Conservation (phyloP, 1,140 invertebrate genomes). For the Lineus longissimus region DNA sequence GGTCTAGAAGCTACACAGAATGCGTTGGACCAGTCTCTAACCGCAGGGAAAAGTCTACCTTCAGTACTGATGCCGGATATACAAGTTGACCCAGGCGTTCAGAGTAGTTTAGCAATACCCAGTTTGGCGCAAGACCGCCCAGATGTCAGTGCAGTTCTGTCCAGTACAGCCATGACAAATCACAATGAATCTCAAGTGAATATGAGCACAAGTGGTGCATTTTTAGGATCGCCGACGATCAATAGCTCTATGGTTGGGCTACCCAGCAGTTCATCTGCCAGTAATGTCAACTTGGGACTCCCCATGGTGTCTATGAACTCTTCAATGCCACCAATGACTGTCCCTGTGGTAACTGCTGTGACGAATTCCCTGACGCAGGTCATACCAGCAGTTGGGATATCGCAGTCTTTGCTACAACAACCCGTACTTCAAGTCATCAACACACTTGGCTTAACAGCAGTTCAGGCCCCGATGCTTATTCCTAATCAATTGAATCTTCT, state of each 20-base stretch:
- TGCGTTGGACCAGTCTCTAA: neutral
- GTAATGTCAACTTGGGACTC: neutral
- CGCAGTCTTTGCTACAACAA: slow-evolving; percentile 63
- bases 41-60: neutral
- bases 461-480: slow-evolving; percentile 54
- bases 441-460: slow-evolving; percentile 53
- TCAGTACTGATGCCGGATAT: neutral
- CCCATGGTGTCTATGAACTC: slow-evolving; percentile 29
- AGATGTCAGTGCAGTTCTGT: neutral
- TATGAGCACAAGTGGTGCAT: neutral
- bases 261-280: neutral
- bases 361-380: slow-evolving; percentile 68
- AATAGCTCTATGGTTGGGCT: neutral
- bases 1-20: slow-evolving; percentile 19
- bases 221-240: neutral
- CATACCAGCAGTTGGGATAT: slow-evolving; percentile 58
- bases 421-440: slow-evolving; percentile 64
- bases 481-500: neutral
- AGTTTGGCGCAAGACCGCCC: neutral
- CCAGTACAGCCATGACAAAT: neutral
- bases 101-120: neutral
- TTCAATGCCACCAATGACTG: slow-evolving; percentile 65
- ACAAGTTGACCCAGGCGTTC: neutral
- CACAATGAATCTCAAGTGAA: neutral
- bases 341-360: slow-evolving; percentile 67